Percentiles rank a stretch among this genome's conserved stretches.
Evolutionary conservation across 2,797 vertebrate species (phyloP).

Genomic region (Esox masquinongy): DNA sequence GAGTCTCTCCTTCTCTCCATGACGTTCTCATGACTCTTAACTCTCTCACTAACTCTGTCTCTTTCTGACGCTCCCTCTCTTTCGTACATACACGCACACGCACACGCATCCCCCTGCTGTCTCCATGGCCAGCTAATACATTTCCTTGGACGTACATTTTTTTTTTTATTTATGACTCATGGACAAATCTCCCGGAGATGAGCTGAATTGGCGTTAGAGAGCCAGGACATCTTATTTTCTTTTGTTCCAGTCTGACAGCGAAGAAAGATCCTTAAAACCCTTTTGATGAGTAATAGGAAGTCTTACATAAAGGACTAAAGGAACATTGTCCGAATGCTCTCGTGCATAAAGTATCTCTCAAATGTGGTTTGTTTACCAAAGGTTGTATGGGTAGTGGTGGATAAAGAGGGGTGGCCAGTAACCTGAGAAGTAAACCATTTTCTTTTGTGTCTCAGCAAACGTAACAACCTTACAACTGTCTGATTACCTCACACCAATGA

Average conservation of each 20-base stretch:
- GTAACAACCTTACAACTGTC: not conserved
- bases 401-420: conserved; percentile 17
- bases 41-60: not conserved
- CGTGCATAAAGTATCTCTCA: conserved; percentile 4
- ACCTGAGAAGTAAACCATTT: not conserved
- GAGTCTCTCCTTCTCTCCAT: not conserved
- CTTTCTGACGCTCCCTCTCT: not conserved
- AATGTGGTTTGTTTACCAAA: conserved; percentile 37
- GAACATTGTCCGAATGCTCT: conserved; percentile 30
- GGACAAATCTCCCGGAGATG: conserved; percentile 37
- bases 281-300: conserved; percentile 63
- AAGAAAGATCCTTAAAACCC: conserved; percentile 42
- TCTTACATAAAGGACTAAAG: conserved; percentile 41
- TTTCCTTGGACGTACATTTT: conserved; percentile 42
- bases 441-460: too few relatives aligned
- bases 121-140: conserved; percentile 37
- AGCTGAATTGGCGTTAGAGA: conserved; percentile 40
- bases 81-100: too few relatives aligned
- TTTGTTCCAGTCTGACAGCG: conserved; percentile 25
- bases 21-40: not conserved
- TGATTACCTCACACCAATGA: not conserved
- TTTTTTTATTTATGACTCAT: conserved; percentile 49
- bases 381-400: conserved; percentile 28
- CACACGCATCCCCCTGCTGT: not conserved
- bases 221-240: conserved; percentile 41